Evolutionary conservation across 2,888 invertebrate species (phyloP), one percentile per base, ranked within the genome.

Genomic region (Loripinus fragilis): DNA sequence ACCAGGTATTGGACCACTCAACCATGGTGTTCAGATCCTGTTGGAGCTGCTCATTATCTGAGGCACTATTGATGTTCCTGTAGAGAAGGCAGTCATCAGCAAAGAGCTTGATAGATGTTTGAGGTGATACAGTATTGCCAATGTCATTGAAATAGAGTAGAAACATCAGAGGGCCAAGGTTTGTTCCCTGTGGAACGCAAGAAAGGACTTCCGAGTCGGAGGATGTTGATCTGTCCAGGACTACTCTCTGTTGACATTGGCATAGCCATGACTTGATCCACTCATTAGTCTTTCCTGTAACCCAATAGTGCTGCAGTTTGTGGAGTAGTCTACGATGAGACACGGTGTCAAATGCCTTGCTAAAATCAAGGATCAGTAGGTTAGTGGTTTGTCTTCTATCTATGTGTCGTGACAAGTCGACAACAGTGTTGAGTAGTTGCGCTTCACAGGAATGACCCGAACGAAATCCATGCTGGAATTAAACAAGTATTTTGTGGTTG

Each of bases 181-280:
- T 17, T 50, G 50, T 50, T 12, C 50, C 50, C 50, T 50, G 50
- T 23, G 50, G 50, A 12, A 50, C 50, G n/a, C 50, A 12, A 20
- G 50, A 50, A n/a, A 23, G 50, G n/a, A 50, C 50, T 50, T 7
- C n/a, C n/a, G n/a, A n/a, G n/a, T n/a, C n/a, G n/a, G n/a, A n/a
- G n/a, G n/a, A n/a, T n/a, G n/a, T n/a, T 50, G 50, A 50, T 50
- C 50, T n/a, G n/a, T 50, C 50, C 10, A 50, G 50, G 50, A 50
- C 50, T 17, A 50, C 8, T 50, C 50, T 12, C n/a, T 50, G 50
- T 23, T 50, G 50, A 23, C 23, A n/a, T 12, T 50, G n/a, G 20
- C 50, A 50, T 5, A 50, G 50, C 50, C 50, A 50, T 50, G 50
- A 50, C 10, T n/a, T 50, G 20, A 50, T 50, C 50, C 50, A 50